These are phyloP conservation scores for Cinara cedri DNA, from an alignment of 2,888 invertebrate genomes.

Conservation along the genomic window DNA sequence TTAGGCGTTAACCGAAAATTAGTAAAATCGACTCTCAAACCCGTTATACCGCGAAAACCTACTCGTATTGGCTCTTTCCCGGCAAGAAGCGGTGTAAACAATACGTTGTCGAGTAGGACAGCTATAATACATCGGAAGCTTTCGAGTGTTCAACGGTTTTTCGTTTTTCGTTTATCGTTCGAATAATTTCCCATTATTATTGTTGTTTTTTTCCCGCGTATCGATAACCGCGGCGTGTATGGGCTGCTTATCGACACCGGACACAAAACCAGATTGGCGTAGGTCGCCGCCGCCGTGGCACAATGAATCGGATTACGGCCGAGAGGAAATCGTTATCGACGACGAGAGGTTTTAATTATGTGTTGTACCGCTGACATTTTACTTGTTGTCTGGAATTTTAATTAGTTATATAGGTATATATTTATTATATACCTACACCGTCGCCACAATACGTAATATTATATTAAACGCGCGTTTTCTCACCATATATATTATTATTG, in stretches of 20 bases:
- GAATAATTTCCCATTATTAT: not conserved
- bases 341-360: slow-evolving; percentile 41
- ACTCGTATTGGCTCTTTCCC: too few relatives aligned
- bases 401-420: slow-evolving; percentile 3
- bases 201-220: not conserved
- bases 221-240: too few relatives aligned
- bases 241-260: slow-evolving; percentile 52
- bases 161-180: too few relatives aligned
- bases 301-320: slow-evolving; percentile 42
- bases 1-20: too few relatives aligned
- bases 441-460: too few relatives aligned
- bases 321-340: slow-evolving; percentile 53
- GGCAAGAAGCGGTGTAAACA: too few relatives aligned
- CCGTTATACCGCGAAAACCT: too few relatives aligned
- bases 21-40: too few relatives aligned
- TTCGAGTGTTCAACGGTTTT: too few relatives aligned
- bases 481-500: slow-evolving; percentile 1
- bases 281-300: slow-evolving; percentile 24
- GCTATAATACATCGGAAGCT: too few relatives aligned
- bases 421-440: too few relatives aligned
- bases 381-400: slow-evolving; percentile 55
- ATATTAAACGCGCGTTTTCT: not conserved
- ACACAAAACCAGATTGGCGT: slow-evolving; percentile 44
- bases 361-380: slow-evolving; percentile 39
- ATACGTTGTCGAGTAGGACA: too few relatives aligned